Base-by-base conservation (phyloP, 2,797 vertebrate species). In the Selene dorsalis region DNA sequence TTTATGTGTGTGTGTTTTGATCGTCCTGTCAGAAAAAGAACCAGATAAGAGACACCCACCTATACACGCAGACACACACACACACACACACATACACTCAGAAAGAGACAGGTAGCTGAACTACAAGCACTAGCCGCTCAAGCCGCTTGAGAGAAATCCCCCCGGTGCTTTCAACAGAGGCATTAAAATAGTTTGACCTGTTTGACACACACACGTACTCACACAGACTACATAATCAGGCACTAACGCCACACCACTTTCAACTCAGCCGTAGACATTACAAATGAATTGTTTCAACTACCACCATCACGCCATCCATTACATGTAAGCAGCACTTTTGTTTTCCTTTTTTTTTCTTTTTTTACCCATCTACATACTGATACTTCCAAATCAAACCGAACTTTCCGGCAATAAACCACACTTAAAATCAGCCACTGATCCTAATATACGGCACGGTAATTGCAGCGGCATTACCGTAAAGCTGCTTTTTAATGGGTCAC, bases 161-260 rank as follows among this genome's bases (percentile, higher is more conserved):
- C 68, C 16, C 0, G 73, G 68, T 57, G 57, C 70, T 58, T 87
- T 73, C 80, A 76, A 86, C 75, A 63, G 26, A 74, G 39, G 68
- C 74, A 39, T 85, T 86, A 82, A 87, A 91, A 90, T 87, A 93
- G 87, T 79, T 87, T 83, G 83, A 88, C 85, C 90, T 60, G 58
- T 71, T 69, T 71, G 73, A 90, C 86, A 80, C 68, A 55, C 59
- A 78, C 55, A 63, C 35, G 17, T 60, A 60, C 71, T 71, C 67
- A 67, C 32, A 48, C 24, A 4, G 62, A 80, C 88, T 72, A 13
- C 41, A 65, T 64, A 82, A 87, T 85, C 73, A 53, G 57, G 26
- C 72, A 32, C 69, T 85, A 68, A 62, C 57, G 75, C 43, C 52
- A 30, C 63, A 73, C n/a, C n/a, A 50, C 59, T 61, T 77, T 64